A percentile compares a stretch with the other conserved stretches of the same genome.
These are phyloP conservation scores for Marisa cornuarietis DNA, from an alignment of 1,140 invertebrate species.

Conservation along the genomic window DNA sequence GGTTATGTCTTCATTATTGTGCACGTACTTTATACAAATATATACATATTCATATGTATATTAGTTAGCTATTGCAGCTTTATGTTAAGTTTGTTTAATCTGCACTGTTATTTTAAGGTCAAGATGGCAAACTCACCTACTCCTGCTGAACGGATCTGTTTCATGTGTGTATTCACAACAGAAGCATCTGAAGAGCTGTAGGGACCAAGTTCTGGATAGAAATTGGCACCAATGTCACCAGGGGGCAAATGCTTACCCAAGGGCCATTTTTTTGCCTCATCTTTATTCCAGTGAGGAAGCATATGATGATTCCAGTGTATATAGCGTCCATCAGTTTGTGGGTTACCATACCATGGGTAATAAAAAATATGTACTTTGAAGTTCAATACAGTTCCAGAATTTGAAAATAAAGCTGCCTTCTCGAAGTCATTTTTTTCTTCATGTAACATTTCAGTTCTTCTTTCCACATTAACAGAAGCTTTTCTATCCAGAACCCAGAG, in stretches of 20 bases:
- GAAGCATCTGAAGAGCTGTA: constrained; percentile 66
- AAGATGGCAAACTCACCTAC: constrained; percentile 48
- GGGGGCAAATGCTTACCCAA: constrained; percentile 63
- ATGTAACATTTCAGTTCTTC: no score
- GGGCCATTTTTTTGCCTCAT: constrained; percentile 53
- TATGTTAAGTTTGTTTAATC: no score
- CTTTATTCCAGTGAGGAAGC: constrained; percentile 65
- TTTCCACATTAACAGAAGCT: no score
- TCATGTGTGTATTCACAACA: constrained; percentile 65
- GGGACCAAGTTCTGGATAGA: constrained; percentile 67
- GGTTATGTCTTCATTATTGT: no score
- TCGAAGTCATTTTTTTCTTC: no score
- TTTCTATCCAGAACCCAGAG: no score
- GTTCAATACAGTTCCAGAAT: constrained; percentile 26
- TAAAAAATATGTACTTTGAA: constrained; percentile 69
- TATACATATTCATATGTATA: background rate
- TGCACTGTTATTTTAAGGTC: no score
- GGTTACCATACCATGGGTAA: constrained; percentile 69
- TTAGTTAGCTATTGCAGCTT: no score
- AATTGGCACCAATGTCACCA: constrained; percentile 68
- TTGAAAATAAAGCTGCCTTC: no score
- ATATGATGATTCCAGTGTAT: constrained; percentile 68
- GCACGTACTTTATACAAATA: background rate
- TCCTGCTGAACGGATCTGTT: constrained; percentile 60
- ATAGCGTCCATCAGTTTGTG: constrained; percentile 63